Percentiles rank a stretch among this genome's conserved stretches.
These are phyloP conservation scores for Drosophila cyrtoloma DNA, from an alignment of 2,888 invertebrate species.

Conservation along the genomic window DNA sequence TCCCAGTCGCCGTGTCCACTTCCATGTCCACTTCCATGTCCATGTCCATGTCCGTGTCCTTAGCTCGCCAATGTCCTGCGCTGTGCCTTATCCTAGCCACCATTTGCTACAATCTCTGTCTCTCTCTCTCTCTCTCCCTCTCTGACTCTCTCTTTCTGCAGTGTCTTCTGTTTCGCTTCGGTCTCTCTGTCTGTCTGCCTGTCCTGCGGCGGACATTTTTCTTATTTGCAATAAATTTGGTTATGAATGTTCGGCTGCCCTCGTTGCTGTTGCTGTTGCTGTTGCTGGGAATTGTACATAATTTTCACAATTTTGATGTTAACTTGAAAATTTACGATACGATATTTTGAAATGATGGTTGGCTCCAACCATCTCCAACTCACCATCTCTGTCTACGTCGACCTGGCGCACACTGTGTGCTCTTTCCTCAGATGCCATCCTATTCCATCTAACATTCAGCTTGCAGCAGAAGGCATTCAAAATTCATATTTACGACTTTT, in stretches of 20 bases:
- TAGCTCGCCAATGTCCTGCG: slow-evolving; percentile 64
- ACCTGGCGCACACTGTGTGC: neutral
- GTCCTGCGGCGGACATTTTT: slow-evolving; percentile 79
- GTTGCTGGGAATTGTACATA: slow-evolving; percentile 74
- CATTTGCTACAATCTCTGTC: slow-evolving; percentile 22
- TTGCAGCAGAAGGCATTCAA: slow-evolving; percentile 49
- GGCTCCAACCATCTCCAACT: slow-evolving; percentile 24
- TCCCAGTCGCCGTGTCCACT: slow-evolving; percentile 60
- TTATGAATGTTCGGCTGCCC: slow-evolving; percentile 81
- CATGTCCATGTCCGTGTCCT: slow-evolving; percentile 49
- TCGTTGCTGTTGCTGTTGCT: slow-evolving; percentile 52
- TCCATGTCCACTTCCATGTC: slow-evolving; percentile 52
- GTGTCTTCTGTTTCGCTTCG: slow-evolving; percentile 20
- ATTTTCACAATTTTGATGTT: slow-evolving; percentile 83
- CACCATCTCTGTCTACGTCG: slow-evolving; percentile 5
- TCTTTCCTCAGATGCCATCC: slow-evolving; percentile 3
- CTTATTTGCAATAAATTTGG: slow-evolving; percentile 84
- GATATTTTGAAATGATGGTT: slow-evolving; percentile 78
- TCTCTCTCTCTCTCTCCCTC: slow-evolving; percentile 3
- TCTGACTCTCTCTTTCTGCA: slow-evolving; percentile 3
- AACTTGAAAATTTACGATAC: slow-evolving; percentile 82
- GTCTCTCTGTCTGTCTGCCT: slow-evolving; percentile 33
- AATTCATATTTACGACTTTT: slow-evolving; percentile 67
- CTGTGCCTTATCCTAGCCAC: slow-evolving; percentile 39
- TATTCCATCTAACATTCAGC: slow-evolving; percentile 49